phyloP scores from a whole-genome alignment of 2,888 invertebrate genomes.

The Orthosia gothica region DNA sequence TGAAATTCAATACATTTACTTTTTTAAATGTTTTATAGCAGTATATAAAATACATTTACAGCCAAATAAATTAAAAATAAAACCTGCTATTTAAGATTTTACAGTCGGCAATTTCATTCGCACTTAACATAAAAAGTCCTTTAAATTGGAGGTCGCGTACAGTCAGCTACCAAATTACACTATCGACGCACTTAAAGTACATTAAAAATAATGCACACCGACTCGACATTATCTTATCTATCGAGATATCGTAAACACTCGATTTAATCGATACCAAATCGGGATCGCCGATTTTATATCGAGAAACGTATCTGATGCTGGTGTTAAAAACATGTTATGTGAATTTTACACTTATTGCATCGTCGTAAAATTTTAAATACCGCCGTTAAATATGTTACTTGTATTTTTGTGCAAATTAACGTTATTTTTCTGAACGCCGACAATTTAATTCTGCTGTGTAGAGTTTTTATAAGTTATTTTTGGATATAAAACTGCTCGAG shows the following conservation, averaged over 20 bases:
- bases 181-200: conserved; percentile 57
- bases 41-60: conserved; percentile 40
- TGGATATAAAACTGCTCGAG: conserved; percentile 25
- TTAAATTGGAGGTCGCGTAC: conserved; percentile 53
- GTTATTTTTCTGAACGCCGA: conserved; percentile 55
- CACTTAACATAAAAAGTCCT: conserved; percentile 59
- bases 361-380: conserved; percentile 68
- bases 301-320: conserved; percentile 46
- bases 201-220: conserved; percentile 60
- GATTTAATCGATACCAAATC: conserved; percentile 67
- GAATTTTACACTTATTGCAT: conserved; percentile 69
- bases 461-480: conserved; percentile 52
- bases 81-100: conserved; percentile 41
- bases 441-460: conserved; percentile 58
- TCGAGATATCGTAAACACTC: conserved; percentile 66
- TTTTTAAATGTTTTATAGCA: conserved; percentile 15
- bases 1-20: conserved; percentile 2
- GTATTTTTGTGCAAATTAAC: conserved; percentile 63
- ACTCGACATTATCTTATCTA: conserved; percentile 64
- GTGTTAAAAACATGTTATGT: conserved; percentile 68
- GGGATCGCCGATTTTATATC: conserved; percentile 58
- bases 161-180: conserved; percentile 70
- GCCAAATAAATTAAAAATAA: conserved; percentile 40
- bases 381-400: conserved; percentile 58
- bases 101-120: conserved; percentile 39